Evolutionary conservation across 2,113 vertebrate species (phyloP), one percentile per base, ranked within the genome.

Genomic region (Oreochromis niloticus): DNA sequence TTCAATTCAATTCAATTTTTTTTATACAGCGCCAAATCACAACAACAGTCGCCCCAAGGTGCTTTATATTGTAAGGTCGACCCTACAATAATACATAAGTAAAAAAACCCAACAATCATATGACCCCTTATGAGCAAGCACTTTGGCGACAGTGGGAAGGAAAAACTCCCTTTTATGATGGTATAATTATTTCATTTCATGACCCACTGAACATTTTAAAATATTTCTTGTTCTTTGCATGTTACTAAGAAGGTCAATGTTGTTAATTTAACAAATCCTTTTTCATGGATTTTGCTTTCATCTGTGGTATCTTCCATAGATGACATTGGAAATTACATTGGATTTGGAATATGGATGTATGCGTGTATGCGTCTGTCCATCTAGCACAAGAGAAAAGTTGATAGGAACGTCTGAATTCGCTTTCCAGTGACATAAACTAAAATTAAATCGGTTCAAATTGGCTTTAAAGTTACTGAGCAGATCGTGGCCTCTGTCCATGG

Each of bases 401-500:
- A 75, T 24, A 75, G 13, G 68, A 48, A 48, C 2, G 22, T 24
- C 5, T 73, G 66, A 73, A 63, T 9, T 4, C 10, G 19, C 13
- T 30, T 73, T 16, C 5, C 68, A 6, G 16, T 2, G 24, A 30
- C 41, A 19, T 27, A 27, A 56, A 56, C 41, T 73, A 17, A 46
- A 16, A 43, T 73, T 48, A 10, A 27, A 11, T 46, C 6, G 0
- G 68, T 73, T 73, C 14, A 17, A 27, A 10, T 46, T 27, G 3
- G n/a, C n/a, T 46, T 46, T 27, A 46, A 27, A 3, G 22, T 73
- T 6, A 46, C 41, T 16, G 68, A 46, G 68, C 41, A 16, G 22
- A 4, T 30, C 14, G 11, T 46, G 14, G 79, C 50, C 82, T 75
- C 87, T 92, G 82, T 91, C 87, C 85, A 1, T 87, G 89, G 91